Conservation (phyloP, 2,113 vertebrate species). For the Beaufortia kweichowensis region DNA sequence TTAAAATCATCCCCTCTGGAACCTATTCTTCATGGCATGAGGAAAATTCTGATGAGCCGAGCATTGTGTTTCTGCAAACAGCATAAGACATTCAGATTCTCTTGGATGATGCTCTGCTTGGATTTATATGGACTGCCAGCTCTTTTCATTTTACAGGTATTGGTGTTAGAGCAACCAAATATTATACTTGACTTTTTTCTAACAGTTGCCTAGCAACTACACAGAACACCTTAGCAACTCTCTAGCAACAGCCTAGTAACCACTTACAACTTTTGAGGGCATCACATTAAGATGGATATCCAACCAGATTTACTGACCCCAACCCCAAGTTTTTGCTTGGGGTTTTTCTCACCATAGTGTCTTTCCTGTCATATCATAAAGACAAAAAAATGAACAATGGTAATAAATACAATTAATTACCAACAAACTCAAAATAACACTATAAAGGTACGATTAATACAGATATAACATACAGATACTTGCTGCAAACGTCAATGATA, state of each 20-base stretch:
- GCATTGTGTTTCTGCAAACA: not conserved
- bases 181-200: not conserved
- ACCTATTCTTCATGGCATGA: not conserved
- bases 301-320: no score
- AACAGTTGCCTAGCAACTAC: not conserved
- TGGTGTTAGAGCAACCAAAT: not conserved
- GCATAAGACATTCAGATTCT: not conserved
- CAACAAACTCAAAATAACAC: not conserved
- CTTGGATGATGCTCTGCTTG: not conserved
- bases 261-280: not conserved
- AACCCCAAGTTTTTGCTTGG: no score
- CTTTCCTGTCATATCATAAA: no score
- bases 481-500: not conserved
- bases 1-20: slow-evolving; percentile 24
- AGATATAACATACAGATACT: not conserved
- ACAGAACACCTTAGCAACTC: no score
- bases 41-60: slow-evolving; percentile 7
- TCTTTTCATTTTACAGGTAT: not conserved
- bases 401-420: no score
- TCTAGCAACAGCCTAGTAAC: not conserved
- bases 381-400: no score
- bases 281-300: no score
- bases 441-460: not conserved
- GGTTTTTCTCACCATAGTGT: no score
- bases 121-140: not conserved